phyloP scores from a whole-genome alignment of 1,140 invertebrate genomes.

The Lasaia peninsularis region DNA sequence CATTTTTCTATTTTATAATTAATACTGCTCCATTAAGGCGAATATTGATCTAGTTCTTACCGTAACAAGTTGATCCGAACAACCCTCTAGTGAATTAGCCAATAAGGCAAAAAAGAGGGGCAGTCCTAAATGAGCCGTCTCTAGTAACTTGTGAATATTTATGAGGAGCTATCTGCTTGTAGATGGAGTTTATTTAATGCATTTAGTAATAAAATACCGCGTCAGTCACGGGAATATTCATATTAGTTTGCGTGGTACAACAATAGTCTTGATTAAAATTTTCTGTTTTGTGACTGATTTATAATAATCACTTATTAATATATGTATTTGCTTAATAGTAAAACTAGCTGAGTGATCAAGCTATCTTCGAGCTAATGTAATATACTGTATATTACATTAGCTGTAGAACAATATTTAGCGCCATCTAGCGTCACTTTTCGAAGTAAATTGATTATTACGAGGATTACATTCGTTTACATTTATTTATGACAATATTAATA shows the following conservation, averaged over 20 bases:
- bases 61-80: constrained; percentile 57
- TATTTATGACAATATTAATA: too few relatives aligned
- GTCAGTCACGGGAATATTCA: neutral
- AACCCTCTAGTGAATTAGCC: constrained; percentile 64
- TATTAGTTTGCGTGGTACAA: neutral
- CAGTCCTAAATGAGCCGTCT: constrained; percentile 68
- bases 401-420: too few relatives aligned
- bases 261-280: neutral
- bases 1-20: constrained; percentile 37
- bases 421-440: too few relatives aligned
- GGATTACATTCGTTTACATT: too few relatives aligned
- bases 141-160: constrained; percentile 70
- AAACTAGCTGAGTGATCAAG: too few relatives aligned
- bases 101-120: constrained; percentile 70
- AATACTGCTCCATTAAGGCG: constrained; percentile 62
- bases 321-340: too few relatives aligned
- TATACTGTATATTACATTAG: too few relatives aligned
- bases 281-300: too few relatives aligned
- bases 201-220: constrained; percentile 29
- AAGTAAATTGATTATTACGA: too few relatives aligned
- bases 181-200: constrained; percentile 50
- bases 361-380: too few relatives aligned
- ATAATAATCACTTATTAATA: too few relatives aligned
- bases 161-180: constrained; percentile 48
- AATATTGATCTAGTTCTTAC: constrained; percentile 53